Conservation (phyloP, 2,113 vertebrate species). For the Otus sunia region DNA sequence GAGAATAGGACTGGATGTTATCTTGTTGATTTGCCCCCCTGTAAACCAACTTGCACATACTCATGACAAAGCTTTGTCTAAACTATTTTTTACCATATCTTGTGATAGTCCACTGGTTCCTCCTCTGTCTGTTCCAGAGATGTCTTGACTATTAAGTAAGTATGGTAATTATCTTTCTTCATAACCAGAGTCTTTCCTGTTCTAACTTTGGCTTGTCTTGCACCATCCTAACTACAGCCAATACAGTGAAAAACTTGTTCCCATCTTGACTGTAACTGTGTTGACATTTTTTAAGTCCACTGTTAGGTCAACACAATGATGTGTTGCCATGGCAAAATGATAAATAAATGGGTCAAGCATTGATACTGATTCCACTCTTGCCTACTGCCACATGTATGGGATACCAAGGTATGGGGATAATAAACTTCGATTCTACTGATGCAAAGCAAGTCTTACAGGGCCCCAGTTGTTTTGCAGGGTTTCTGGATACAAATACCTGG, state of each 20-base stretch:
- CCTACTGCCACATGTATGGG: not conserved
- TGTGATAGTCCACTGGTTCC: not conserved
- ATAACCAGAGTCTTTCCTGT: not conserved
- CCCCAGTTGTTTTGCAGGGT: not conserved
- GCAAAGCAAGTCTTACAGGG: not conserved
- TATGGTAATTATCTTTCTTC: not conserved
- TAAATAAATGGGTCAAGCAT: not conserved
- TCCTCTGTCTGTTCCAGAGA: not conserved
- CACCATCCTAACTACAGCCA: not conserved
- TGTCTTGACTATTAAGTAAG: not conserved
- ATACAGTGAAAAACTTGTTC: not conserved
- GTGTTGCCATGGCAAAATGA: not conserved
- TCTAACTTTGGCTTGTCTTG: not conserved
- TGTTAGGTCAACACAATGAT: not conserved
- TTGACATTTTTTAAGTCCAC: not conserved
- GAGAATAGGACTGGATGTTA: not conserved
- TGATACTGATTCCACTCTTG: not conserved
- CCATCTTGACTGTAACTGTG: not conserved
- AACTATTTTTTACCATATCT: not conserved
- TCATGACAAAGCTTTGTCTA: not conserved
- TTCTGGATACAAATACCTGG: not conserved
- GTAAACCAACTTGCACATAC: not conserved
- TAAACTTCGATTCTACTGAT: not conserved
- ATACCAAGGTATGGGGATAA: not conserved
- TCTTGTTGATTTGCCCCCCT: not conserved